Conservation (phyloP, 2,113 vertebrate species). For the Oreochromis aureus region DNA sequence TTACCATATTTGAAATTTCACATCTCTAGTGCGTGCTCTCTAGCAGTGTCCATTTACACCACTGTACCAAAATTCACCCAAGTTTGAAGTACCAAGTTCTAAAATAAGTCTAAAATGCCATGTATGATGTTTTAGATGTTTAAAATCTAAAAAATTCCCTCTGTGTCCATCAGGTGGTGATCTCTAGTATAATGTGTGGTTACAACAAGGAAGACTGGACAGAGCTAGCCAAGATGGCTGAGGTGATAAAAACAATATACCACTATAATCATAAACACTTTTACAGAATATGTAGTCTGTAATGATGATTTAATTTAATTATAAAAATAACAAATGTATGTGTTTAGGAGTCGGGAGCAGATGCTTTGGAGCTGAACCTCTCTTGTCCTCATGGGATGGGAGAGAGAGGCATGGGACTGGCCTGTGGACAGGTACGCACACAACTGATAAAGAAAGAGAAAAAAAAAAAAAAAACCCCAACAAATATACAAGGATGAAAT, state of each 20-base stretch:
- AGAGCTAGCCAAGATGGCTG: constrained; percentile 82
- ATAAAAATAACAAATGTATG: background rate
- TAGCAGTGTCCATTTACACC: background rate
- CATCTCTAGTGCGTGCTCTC: background rate
- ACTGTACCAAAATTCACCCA: background rate
- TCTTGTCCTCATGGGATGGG: constrained; percentile 97
- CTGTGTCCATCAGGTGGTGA: constrained; percentile 74
- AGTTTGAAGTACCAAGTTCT: background rate
- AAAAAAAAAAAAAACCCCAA: background rate
- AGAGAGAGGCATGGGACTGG: constrained; percentile 95
- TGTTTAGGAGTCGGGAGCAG: constrained; percentile 83
- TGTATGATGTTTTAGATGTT: background rate
- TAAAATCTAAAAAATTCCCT: background rate
- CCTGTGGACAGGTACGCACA: constrained; percentile 87
- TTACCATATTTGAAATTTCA: background rate
- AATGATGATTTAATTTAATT: background rate
- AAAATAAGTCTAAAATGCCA: background rate
- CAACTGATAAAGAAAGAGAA: background rate
- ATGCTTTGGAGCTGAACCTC: constrained; percentile 93
- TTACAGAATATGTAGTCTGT: background rate
- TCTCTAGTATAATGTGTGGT: constrained; percentile 89
- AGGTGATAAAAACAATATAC: constrained; percentile 64
- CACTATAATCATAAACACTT: background rate
- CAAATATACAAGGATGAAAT: background rate
- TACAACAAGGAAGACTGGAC: constrained; percentile 87